Base-by-base conservation (phyloP, 2,113 vertebrate genomes). In the Hemibagrus wyckioides region DNA sequence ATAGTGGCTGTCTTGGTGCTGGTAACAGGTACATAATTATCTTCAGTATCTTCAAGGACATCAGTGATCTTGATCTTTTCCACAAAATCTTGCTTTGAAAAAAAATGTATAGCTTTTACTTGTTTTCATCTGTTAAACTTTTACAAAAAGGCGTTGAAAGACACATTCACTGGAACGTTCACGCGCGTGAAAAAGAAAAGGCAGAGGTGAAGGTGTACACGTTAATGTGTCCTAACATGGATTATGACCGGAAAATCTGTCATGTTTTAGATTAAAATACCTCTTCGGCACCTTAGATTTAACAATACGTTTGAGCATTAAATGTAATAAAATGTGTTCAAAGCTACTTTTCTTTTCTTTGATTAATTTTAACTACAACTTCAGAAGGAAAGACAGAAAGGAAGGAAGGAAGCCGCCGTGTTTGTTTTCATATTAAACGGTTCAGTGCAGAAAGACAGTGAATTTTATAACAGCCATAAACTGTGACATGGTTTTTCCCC, bases 21-120 rank as follows among this genome's bases (percentile, higher is more conserved):
- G 36, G 77, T 44, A 39, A 63, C 77, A 85, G 87, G 87, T 88
- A 85, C 4, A 30, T 13, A 50, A 10, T 84, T 57, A 84, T n/a
- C n/a, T n/a, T n/a, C 8, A 30, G 6, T 30, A 1, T 65, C 2
- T 6, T 57, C 21, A 48, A 44, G 23, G 6, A 3, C 19, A 33
- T 6, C 19, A 3, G 8, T 39, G 1, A 0, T 33, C 28, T 7
- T 15, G 0, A 50, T 33, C 0, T 52, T 30, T 0, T 3, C 15
- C 6, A 30, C 10, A 13, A 21, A 56, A 56, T 54, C 50, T n/a
- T n/a, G n/a, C n/a, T n/a, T n/a, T n/a, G n/a, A n/a, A 15, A 39
- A 25, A 25, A 21, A 44, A 6, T 23, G 17, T n/a, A n/a, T 13
- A 9, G 75, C 6, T 0, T 30, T 19, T 0, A 21, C 4, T 9